A percentile compares a stretch with the other conserved stretches of the same genome.
These are phyloP conservation scores for Sabatieria punctata DNA, from an alignment of 2,888 invertebrate species.

Conservation along the genomic window DNA sequence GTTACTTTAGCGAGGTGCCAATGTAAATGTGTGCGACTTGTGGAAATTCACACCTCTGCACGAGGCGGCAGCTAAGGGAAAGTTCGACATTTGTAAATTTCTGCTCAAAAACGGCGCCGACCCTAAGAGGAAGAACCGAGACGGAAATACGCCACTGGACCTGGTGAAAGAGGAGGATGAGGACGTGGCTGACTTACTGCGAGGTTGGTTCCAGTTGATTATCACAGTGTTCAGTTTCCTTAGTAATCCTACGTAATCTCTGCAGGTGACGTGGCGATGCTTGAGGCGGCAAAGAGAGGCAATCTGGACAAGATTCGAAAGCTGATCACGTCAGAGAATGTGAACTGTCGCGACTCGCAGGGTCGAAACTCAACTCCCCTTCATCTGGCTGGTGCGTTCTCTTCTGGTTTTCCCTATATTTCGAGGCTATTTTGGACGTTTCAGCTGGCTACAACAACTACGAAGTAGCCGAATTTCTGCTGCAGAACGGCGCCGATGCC, in stretches of 20 bases:
- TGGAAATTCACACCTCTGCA: constrained; percentile 79
- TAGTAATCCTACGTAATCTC: background rate
- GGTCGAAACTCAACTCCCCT: constrained; percentile 56
- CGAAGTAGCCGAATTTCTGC: constrained; percentile 76
- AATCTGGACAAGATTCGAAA: constrained; percentile 61
- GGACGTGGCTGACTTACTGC: constrained; percentile 74
- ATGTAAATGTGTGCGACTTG: constrained; percentile 67
- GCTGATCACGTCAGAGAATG: constrained; percentile 72
- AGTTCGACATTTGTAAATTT: constrained; percentile 75
- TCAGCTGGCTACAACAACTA: constrained; percentile 87
- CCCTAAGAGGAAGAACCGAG: constrained; percentile 77
- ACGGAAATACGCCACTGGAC: constrained; percentile 80
- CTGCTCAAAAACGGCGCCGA: constrained; percentile 83
- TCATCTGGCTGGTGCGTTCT: constrained; percentile 38
- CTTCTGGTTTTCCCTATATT: background rate
- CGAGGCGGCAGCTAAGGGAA: constrained; percentile 73
- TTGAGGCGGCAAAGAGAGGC: constrained; percentile 87
- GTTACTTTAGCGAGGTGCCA: constrained; percentile 50
- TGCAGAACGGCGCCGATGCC: constrained; percentile 76
- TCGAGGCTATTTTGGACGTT: constrained; percentile 48
- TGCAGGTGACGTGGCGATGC: constrained; percentile 61
- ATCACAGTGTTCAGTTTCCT: background rate
- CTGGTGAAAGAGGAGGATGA: constrained; percentile 51
- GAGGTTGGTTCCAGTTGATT: constrained; percentile 37
- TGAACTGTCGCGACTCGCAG: constrained; percentile 85